A percentile compares a stretch with the other conserved stretches of the same genome.
These are phyloP conservation scores for Oncorhynchus clarkii DNA, from an alignment of 2,113 vertebrate genomes.

Conservation along the genomic window DNA sequence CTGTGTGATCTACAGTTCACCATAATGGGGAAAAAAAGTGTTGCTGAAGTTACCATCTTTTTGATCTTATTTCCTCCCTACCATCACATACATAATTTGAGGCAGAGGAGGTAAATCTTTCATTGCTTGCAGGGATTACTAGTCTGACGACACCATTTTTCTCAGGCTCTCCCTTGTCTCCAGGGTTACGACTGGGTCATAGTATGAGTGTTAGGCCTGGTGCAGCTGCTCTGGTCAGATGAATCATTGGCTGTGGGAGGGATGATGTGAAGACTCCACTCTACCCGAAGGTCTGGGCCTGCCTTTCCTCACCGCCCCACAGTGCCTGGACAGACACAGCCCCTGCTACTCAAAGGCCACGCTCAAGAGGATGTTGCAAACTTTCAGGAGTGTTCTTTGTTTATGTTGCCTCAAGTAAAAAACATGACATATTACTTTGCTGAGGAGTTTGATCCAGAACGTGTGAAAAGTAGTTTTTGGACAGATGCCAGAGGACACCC, in stretches of 20 bases:
- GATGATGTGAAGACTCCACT: slow-evolving; percentile 61
- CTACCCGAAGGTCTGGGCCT: slow-evolving; percentile 62
- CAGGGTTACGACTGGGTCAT: slow-evolving; percentile 66
- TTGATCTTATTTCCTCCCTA: slow-evolving; percentile 56
- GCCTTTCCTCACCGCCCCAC: slow-evolving; percentile 69
- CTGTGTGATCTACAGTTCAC: slow-evolving; percentile 26
- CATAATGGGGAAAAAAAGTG: slow-evolving; percentile 30
- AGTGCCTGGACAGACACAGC: slow-evolving; percentile 20
- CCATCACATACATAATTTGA: slow-evolving; percentile 49
- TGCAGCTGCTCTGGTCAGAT: slow-evolving; percentile 66
- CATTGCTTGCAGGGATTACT: slow-evolving; percentile 56
- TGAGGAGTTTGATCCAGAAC: slow-evolving; percentile 7
- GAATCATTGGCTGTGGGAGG: slow-evolving; percentile 68
- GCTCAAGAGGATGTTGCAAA: slow-evolving; percentile 63
- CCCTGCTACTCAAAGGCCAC: slow-evolving; percentile 40
- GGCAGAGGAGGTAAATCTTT: slow-evolving; percentile 61
- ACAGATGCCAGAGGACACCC: slow-evolving; percentile 45
- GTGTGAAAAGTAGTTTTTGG: slow-evolving; percentile 48
- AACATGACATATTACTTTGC: neutral
- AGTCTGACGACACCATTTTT: slow-evolving; percentile 66
- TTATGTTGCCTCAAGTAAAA: slow-evolving; percentile 39
- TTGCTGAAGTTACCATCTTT: slow-evolving; percentile 48
- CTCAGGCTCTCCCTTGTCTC: slow-evolving; percentile 65
- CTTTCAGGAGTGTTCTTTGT: slow-evolving; percentile 65
- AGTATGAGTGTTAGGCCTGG: slow-evolving; percentile 59